A percentile compares a stretch with the other conserved stretches of the same genome.
Conservation (phyloP, 1,140 invertebrate genomes). For the Neotoxoptera formosana region DNA sequence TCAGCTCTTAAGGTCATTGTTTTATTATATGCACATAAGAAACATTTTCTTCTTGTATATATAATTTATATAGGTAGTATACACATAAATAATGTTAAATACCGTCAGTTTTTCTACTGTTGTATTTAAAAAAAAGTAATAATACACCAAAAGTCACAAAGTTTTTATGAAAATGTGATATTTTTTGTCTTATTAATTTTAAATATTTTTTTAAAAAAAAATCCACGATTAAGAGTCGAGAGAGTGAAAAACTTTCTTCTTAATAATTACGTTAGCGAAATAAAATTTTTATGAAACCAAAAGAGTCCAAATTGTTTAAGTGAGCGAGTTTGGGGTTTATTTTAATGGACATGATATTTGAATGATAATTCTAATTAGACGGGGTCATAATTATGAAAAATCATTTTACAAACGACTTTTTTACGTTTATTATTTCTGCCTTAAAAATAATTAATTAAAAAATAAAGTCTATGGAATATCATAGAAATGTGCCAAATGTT, state of each 20-base stretch:
- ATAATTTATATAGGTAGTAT: neutral
- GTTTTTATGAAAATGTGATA: neutral
- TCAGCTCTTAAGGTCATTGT: slow-evolving; percentile 20
- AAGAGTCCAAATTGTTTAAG: neutral
- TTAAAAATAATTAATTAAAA: neutral
- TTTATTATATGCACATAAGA: neutral
- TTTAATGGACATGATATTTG: neutral
- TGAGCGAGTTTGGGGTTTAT: neutral
- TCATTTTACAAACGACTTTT: neutral
- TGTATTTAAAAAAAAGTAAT: neutral
- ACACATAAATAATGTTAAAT: neutral
- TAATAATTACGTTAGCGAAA: neutral
- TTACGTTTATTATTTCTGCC: neutral
- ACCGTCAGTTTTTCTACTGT: neutral
- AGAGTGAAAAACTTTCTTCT: neutral
- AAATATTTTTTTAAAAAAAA: neutral
- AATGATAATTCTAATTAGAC: slow-evolving; percentile 7
- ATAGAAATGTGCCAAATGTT: neutral
- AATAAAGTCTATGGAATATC: neutral
- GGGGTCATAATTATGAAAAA: neutral
- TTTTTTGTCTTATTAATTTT: neutral
- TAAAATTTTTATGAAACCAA: neutral
- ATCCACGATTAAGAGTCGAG: neutral
- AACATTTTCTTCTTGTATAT: neutral
- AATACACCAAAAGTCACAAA: neutral